A percentile compares a stretch with the other conserved stretches of the same genome.
Evolutionary conservation across 2,797 vertebrate species (phyloP).

Genomic region (Siniperca scherzeri): DNA sequence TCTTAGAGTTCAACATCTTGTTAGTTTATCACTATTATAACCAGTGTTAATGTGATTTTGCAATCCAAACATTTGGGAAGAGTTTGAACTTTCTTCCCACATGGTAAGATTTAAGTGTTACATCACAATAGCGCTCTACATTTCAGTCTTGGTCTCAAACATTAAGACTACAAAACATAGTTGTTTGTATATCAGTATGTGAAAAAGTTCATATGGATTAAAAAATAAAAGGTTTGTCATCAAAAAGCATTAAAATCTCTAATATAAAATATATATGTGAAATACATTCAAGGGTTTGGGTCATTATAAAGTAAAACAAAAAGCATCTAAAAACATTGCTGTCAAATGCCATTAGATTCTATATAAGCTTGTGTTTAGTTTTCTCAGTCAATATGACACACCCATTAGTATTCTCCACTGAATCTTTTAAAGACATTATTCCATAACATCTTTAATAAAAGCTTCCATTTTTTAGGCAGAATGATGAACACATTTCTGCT

Average conservation of each 20-base stretch:
- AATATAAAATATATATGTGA: slow-evolving; percentile 65
- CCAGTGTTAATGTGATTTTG: slow-evolving; percentile 48
- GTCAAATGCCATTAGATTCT: slow-evolving; percentile 30
- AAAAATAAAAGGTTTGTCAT: slow-evolving; percentile 46
- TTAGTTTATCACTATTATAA: slow-evolving; percentile 26
- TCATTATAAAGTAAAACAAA: slow-evolving; percentile 52
- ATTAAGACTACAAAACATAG: slow-evolving; percentile 56
- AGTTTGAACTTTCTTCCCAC: slow-evolving; percentile 13
- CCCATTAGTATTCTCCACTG: slow-evolving; percentile 16
- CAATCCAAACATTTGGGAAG: slow-evolving; percentile 54
- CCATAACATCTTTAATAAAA: slow-evolving; percentile 27
- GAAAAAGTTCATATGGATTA: slow-evolving; percentile 45
- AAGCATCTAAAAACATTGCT: slow-evolving; percentile 55
- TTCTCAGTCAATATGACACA: slow-evolving; percentile 31
- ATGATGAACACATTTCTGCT: slow-evolving; percentile 11
- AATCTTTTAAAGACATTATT: slow-evolving; percentile 44
- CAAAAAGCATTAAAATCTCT: slow-evolving; percentile 63
- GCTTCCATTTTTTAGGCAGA: slow-evolving; percentile 24
- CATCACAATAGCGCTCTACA: slow-evolving; percentile 35
- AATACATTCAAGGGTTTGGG: slow-evolving; percentile 72
- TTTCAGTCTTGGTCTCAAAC: slow-evolving; percentile 22
- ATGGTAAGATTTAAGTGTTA: slow-evolving; percentile 31
- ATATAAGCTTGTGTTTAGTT: slow-evolving; percentile 21
- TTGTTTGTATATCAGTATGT: slow-evolving; percentile 11
- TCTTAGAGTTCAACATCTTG: slow-evolving; percentile 12